Base-by-base conservation (phyloP, 2,888 invertebrate genomes). In the Brachylomia viminalis region DNA sequence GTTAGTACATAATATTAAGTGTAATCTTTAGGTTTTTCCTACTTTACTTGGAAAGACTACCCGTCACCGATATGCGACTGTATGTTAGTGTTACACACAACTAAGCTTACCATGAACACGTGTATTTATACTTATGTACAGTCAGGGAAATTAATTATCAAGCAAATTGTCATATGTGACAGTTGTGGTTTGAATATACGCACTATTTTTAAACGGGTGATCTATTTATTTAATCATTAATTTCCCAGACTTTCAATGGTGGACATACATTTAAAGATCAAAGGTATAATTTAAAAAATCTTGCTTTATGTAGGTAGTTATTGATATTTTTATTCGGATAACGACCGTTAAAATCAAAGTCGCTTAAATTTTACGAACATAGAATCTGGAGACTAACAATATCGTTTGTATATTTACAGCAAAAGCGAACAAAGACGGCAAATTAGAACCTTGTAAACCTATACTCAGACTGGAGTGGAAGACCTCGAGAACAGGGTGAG, bases 381-480 rank as follows among this genome's bases (percentile, higher is more conserved):
- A 49, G 0, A 27, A 8, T 17, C 17, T 33, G 11, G 27, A 8
- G 17, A 68, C 27, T 64, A 42, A 68, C 5, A 11, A 33, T 3
- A 33, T 49, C 1, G 1, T 62, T 79, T 79, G 7, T 86, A 72
- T 61, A 72, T 88, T 97, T 97, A 83, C 97, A 99, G 98, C 98
- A 85, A 99, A 99, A 97, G 97, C 98, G 87, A 98, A 98, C 92
- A 99, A 99, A 96, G 99, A 99, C 87, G 99, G 99, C 69, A 99
- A 98, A 96, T 97, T 98, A 86, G 99, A 99, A 94, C 98, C 98
- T 72, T 99, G 99, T 95, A 99, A 99, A 97, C 98, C 99, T 75
- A 99, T 99, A 93, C 98, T 98, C 93, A 99, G 99, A 97, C 98
- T 99, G 85, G 99, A 99, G 94, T 99, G 99, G 98, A 99, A 98